Evolutionary conservation across 2,888 invertebrate species (phyloP).

Genomic region (Linnaemya vulpina): DNA sequence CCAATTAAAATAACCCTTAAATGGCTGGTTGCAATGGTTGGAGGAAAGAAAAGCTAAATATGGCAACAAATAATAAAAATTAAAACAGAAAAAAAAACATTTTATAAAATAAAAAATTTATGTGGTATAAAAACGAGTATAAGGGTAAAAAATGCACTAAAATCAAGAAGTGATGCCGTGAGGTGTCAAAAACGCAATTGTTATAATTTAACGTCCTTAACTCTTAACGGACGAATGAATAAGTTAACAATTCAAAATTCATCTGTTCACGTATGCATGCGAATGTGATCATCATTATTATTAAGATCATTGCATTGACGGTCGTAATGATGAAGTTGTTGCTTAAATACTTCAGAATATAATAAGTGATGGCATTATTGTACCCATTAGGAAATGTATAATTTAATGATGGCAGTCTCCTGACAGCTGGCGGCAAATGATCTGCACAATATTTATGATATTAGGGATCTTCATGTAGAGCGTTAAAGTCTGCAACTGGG

Average conservation of each 20-base stretch:
- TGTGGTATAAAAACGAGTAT: constrained; percentile 41
- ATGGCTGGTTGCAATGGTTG: constrained; percentile 36
- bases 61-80: constrained; percentile 9
- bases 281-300: constrained; percentile 17
- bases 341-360: constrained; percentile 32
- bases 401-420: no score
- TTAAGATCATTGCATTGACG: constrained; percentile 6
- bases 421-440: no score
- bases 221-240: constrained; percentile 67
- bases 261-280: constrained; percentile 3
- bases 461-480: no score
- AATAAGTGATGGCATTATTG: constrained; percentile 29
- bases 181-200: constrained; percentile 71
- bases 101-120: constrained; percentile 50
- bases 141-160: constrained; percentile 25
- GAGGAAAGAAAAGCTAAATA: constrained; percentile 35
- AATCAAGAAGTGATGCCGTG: constrained; percentile 70
- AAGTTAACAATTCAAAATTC: constrained; percentile 42
- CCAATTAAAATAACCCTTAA: constrained; percentile 69
- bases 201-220: constrained; percentile 70
- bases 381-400: constrained; percentile 8
- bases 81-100: constrained; percentile 21
- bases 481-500: no score
- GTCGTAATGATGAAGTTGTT: constrained; percentile 29
- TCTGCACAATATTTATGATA: no score